Conservation (phyloP, 2,888 invertebrate species). For the Nycteola revayana region DNA sequence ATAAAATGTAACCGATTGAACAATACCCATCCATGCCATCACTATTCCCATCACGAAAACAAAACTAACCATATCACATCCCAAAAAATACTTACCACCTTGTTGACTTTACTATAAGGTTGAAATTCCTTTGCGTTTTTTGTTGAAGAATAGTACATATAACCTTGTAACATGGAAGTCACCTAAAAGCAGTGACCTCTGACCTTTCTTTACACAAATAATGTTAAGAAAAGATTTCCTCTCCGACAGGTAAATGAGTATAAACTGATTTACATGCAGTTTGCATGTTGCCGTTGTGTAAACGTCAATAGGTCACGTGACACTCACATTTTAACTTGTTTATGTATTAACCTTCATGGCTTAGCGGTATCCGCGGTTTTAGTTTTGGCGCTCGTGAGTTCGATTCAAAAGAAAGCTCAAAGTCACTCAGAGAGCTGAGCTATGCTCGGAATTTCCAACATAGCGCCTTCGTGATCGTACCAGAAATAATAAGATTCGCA, state of each 20-base stretch:
- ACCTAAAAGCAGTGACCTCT: constrained; percentile 49
- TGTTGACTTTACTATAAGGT: constrained; percentile 4
- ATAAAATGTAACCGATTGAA: constrained; percentile 40
- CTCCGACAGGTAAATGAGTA: constrained; percentile 42
- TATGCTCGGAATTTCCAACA: no score
- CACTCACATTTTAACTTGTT: no score
- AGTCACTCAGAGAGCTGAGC: no score
- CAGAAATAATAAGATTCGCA: no score
- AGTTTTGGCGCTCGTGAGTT: no score
- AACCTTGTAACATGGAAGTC: constrained; percentile 39
- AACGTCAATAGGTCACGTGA: constrained; percentile 37
- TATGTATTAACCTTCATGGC: no score
- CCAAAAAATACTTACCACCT: neutral
- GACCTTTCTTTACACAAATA: constrained; percentile 46
- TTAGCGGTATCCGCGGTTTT: no score
- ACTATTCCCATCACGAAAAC: constrained; percentile 38
- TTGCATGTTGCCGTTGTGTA: constrained; percentile 37
- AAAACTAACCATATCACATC: constrained; percentile 7
- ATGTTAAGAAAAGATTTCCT: constrained; percentile 47
- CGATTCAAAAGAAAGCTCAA: no score
- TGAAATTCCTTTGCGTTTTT: constrained; percentile 5
- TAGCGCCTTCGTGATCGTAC: no score
- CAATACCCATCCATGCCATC: constrained; percentile 37
- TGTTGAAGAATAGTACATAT: constrained; percentile 3
- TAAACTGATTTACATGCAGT: constrained; percentile 53